phyloP scores from a whole-genome alignment of 2,113 vertebrate species.

The Mustela lutreola region DNA sequence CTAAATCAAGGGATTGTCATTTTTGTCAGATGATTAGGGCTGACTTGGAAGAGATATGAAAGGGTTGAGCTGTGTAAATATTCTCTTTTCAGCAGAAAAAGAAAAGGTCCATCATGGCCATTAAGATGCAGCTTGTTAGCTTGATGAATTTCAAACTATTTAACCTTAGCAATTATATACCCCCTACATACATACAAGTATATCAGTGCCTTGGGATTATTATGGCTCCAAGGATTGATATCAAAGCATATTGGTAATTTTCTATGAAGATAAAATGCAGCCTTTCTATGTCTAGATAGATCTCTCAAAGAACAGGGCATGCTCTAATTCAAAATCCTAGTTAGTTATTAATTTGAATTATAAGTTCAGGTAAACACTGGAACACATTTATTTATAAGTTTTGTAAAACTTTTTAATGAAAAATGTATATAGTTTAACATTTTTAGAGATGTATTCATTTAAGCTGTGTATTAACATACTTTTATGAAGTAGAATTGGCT shows the following conservation, averaged over 20 bases:
- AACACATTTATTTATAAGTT: neutral
- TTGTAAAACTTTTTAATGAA: constrained; percentile 22
- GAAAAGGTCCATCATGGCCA: constrained; percentile 76
- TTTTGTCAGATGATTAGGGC: constrained; percentile 85
- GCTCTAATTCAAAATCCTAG: neutral
- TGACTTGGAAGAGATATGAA: constrained; percentile 83
- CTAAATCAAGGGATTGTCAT: constrained; percentile 87
- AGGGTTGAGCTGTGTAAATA: constrained; percentile 83
- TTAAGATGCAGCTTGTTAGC: constrained; percentile 81
- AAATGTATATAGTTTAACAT: constrained; percentile 40
- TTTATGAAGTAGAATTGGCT: constrained; percentile 33
- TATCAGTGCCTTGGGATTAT: constrained; percentile 47
- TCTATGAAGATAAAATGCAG: constrained; percentile 66
- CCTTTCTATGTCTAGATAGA: constrained; percentile 53
- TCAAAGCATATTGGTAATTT: constrained; percentile 37
- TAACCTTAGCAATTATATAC: constrained; percentile 76
- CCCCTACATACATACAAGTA: neutral
- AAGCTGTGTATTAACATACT: constrained; percentile 3
- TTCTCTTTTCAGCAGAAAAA: constrained; percentile 81
- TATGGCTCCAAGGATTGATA: constrained; percentile 54
- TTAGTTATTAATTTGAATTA: constrained; percentile 52
- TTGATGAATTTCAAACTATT: constrained; percentile 81
- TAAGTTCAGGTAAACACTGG: neutral
- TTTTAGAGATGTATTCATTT: constrained; percentile 48
- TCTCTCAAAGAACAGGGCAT: constrained; percentile 24